Evolutionary conservation across 2,888 invertebrate genomes (phyloP).

Genomic region (Conus canariensis): DNA sequence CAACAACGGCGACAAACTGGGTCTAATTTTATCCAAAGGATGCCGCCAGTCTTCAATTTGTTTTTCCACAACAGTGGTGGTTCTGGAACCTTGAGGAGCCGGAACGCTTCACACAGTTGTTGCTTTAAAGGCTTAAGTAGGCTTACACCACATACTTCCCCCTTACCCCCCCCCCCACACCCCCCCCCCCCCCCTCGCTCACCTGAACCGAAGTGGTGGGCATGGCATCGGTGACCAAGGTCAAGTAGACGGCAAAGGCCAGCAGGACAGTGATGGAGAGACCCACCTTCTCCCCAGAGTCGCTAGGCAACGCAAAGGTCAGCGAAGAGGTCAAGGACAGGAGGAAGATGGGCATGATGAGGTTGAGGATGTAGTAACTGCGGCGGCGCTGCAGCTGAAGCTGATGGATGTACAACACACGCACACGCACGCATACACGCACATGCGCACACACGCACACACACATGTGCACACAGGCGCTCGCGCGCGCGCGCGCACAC

Average conservation of each 20-base stretch:
- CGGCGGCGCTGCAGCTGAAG: conserved; percentile 45
- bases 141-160: too few relatives aligned
- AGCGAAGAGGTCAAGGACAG: conserved; percentile 47
- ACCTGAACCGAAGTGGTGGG: conserved; percentile 49
- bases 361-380: conserved; percentile 48
- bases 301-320: conserved; percentile 49
- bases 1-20: too few relatives aligned
- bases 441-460: not conserved
- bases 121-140: too few relatives aligned
- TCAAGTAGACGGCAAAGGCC: conserved; percentile 50
- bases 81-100: too few relatives aligned
- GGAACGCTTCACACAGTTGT: not conserved
- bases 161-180: too few relatives aligned
- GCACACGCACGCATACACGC: too few relatives aligned
- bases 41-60: too few relatives aligned
- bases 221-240: conserved; percentile 48
- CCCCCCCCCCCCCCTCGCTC: too few relatives aligned
- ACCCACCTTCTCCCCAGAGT: conserved; percentile 50
- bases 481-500: too few relatives aligned
- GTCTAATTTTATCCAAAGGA: too few relatives aligned
- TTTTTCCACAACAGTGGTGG: too few relatives aligned
- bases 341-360: conserved; percentile 47
- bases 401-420: not conserved
- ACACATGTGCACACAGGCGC: too few relatives aligned
- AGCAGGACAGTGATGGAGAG: conserved; percentile 50